Base-by-base conservation (phyloP, 2,888 invertebrate species). In the Andrena marginata region DNA sequence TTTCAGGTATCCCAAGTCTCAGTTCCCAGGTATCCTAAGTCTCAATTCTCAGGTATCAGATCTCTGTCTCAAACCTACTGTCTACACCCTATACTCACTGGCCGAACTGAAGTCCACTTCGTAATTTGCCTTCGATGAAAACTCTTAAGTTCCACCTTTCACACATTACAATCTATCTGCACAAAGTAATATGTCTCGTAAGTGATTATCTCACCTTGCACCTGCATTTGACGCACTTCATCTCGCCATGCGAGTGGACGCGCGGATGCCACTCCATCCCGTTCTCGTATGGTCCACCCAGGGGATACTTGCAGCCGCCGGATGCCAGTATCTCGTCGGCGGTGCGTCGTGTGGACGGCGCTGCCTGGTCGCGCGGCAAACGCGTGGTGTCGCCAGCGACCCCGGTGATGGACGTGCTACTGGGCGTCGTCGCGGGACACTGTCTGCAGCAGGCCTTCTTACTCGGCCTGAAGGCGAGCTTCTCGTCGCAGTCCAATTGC, bases 211-310 rank as follows among this genome's bases (percentile, higher is more conserved):
- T 95, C 94, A 98, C 98, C 96, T 97, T 97, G 96, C 99, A 99
- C 89, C 97, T 96, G 94, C 99, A 99, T 89, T 97, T 97, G 93
- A 98, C 97, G 94, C 98, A 99, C 94, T 97, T 96, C 93, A 98
- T 96, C 91, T 97, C 97, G 51, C 98, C 98, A 90, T 98, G 97
- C 20, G 98, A 97, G 90, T 97, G 97, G 87, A 99, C 96, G 26
- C 97, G 96, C 0, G 98, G 98, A 95, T 98, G 98, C 96, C 98
- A 99, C 93, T 97, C 97, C 89, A 97, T 96, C 49, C 98, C 98
- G 85, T 96, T 96, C 70, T 95, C 95, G 82, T 96, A 95, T 0
- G 97, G 96, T 62, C 96, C 96, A 13, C 94, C 94, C 76, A 96
- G 95, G 0, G 97, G 96, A 91, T 97, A 97, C 91, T 96, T 96